These are phyloP conservation scores for Aphidoletes aphidimyza DNA, from an alignment of 2,888 invertebrate genomes.

Conservation along the genomic window DNA sequence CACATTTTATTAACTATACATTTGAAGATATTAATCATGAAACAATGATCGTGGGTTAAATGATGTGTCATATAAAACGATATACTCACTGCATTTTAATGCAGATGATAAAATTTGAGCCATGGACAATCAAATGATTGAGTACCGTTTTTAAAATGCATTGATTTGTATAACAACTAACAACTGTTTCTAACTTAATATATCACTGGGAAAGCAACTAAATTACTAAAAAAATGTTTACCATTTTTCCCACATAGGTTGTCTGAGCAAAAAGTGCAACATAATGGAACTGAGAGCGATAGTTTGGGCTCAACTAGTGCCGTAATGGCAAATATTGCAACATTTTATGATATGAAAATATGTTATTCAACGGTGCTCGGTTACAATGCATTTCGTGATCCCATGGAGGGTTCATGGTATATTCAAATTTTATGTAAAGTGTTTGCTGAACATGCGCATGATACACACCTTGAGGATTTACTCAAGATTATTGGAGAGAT, in stretches of 20 bases:
- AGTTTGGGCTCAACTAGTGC: slow-evolving; percentile 39
- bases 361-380: slow-evolving; percentile 75
- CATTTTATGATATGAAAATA: slow-evolving; percentile 72
- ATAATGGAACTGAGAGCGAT: slow-evolving; percentile 17
- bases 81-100: too few relatives aligned
- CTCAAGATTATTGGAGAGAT: slow-evolving; percentile 72
- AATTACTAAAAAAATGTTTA: background rate
- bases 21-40: slow-evolving; percentile 73
- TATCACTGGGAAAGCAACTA: too few relatives aligned
- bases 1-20: slow-evolving; percentile 72
- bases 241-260: background rate
- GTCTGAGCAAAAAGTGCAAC: background rate
- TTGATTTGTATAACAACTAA: too few relatives aligned
- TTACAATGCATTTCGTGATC: slow-evolving; percentile 69
- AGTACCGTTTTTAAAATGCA: too few relatives aligned
- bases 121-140: too few relatives aligned
- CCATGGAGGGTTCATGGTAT: slow-evolving; percentile 75
- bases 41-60: slow-evolving; percentile 75
- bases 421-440: slow-evolving; percentile 75
- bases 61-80: slow-evolving; percentile 69
- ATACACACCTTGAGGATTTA: slow-evolving; percentile 73
- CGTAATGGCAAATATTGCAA: slow-evolving; percentile 59
- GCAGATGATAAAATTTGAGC: too few relatives aligned
- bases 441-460: slow-evolving; percentile 73
- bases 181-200: too few relatives aligned